Base-by-base conservation (phyloP, 2,888 invertebrate genomes). In the Protula sp. region DNA sequence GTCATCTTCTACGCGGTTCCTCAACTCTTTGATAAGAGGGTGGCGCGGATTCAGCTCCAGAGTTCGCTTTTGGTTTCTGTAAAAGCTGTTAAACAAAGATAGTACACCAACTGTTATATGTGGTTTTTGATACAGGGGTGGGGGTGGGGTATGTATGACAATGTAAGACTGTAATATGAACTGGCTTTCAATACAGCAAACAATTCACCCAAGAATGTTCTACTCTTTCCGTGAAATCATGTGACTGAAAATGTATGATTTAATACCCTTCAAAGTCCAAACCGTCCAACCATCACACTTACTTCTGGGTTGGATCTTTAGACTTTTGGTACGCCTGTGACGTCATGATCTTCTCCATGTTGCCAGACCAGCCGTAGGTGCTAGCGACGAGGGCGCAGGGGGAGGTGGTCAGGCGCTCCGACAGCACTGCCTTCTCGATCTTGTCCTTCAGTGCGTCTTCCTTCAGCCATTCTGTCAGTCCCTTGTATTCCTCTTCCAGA, bases 301-400 rank as follows among this genome's bases (percentile, higher is more conserved):
- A 84, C 72, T 87, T 86, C 24, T 50, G 50, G 75, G 92, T 88
- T 78, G 93, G 72, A 64, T 80, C 80, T 47, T 95, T 91, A 2
- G 89, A 82, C 81, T 98, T 98, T 81, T 95, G 94, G 82, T 98
- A 97, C 22, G 98, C 95, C 83, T 99, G 98, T 4, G 83, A 80
- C 63, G 78, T 81, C 65, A 97, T 94, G 67, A 98, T 87, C 55
- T 98, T 87, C 84, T 98, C 98, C 98, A 99, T 98, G 83, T 98
- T 98, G 74, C 97, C 98, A 72, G 97, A 95, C 97, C 97, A 98
- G 70, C 97, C 97, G 83, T 94, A 98, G 85, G 91, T 89, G 62
- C 92, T 90, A 67, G 98, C 98, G 54, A 97, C 94, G 56, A 99
- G 85, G 56, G 95, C 98, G 81, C 94, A 95, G 0, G 98, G 98